Evolutionary conservation across 2,888 invertebrate genomes (phyloP).

Genomic region (Dyspetes luteomarginatus): DNA sequence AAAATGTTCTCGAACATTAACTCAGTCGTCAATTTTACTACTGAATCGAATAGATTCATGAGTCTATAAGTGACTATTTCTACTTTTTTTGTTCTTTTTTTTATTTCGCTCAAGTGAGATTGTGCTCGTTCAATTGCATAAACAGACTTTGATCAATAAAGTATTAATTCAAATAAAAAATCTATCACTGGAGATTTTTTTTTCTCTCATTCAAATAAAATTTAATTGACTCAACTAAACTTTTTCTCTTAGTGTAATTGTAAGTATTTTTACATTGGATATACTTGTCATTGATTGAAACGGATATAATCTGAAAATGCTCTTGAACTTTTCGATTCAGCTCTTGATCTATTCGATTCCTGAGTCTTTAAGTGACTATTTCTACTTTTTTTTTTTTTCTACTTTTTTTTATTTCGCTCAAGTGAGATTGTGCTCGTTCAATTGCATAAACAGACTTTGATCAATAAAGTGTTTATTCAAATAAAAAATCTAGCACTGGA

Average conservation of each 20-base stretch:
- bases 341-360: slow-evolving; percentile 6
- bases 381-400: slow-evolving; percentile 4
- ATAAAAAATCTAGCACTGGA: slow-evolving; percentile 13
- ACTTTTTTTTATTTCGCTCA: neutral
- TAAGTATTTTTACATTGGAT: too few species aligned
- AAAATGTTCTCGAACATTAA: too few species aligned
- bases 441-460: slow-evolving; percentile 32
- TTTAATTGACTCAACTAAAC: too few species aligned
- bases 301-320: too few species aligned
- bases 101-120: too few species aligned
- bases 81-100: slow-evolving; percentile 11
- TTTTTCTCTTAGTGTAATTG: too few species aligned
- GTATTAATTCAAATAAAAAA: too few species aligned
- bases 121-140: too few species aligned
- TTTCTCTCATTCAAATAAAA: too few species aligned
- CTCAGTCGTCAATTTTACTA: neutral
- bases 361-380: slow-evolving; percentile 36
- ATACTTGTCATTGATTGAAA: too few species aligned
- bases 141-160: too few species aligned
- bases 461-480: slow-evolving; percentile 16
- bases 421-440: neutral
- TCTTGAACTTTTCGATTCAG: slow-evolving; percentile 1
- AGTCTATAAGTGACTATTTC: slow-evolving; percentile 32
- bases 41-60: slow-evolving; percentile 7
- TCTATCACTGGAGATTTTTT: too few species aligned